Conservation (phyloP, 2,113 vertebrate species). For the Leucopsar rothschildi region DNA sequence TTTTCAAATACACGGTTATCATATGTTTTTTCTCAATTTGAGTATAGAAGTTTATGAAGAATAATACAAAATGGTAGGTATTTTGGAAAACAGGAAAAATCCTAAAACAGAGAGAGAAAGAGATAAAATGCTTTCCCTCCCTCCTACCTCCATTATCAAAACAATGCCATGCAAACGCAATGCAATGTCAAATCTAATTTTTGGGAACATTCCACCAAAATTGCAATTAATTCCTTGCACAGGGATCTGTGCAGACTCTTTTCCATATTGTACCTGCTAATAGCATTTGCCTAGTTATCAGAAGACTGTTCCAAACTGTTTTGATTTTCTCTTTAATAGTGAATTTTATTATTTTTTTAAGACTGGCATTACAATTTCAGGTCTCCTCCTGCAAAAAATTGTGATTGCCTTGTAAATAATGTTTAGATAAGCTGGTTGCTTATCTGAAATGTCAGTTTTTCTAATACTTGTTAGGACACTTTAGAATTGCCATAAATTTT, state of each 20-base stretch:
- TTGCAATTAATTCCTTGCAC: background rate
- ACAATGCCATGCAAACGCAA: fast-evolving
- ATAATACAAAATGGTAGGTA: background rate
- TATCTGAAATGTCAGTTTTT: constrained; percentile 23
- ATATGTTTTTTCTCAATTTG: background rate
- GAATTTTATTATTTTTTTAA: background rate
- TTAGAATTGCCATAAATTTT: background rate
- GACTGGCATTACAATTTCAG: background rate
- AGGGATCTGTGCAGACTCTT: background rate
- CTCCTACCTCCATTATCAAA: fast-evolving
- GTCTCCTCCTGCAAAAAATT: background rate
- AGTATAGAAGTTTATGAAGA: background rate
- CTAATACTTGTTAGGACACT: constrained; percentile 39
- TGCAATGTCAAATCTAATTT: background rate
- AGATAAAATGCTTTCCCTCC: background rate
- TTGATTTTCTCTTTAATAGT: background rate
- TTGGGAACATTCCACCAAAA: background rate
- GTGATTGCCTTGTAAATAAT: constrained; percentile 32
- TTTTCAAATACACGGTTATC: background rate
- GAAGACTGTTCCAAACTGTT: background rate
- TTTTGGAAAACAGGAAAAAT: background rate
- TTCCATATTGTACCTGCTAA: background rate
- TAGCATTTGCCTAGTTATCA: background rate
- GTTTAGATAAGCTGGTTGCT: constrained; percentile 48
- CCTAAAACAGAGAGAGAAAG: background rate